phyloP scores from a whole-genome alignment of 2,797 vertebrate genomes.

The Syngnathus rostellatus region DNA sequence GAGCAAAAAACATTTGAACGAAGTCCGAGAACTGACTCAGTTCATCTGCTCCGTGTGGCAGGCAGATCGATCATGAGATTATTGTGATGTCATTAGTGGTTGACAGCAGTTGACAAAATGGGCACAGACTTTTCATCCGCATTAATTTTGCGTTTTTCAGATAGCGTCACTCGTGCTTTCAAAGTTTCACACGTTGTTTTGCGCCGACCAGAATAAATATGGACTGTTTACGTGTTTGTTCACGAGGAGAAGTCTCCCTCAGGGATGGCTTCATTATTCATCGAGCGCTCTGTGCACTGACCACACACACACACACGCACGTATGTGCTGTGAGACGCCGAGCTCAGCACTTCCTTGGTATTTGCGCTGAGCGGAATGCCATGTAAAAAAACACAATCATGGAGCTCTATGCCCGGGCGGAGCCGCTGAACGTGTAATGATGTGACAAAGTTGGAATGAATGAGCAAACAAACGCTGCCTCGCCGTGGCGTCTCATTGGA shows the following conservation, averaged over 20 bases:
- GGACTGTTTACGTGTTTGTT: slow-evolving; percentile 15
- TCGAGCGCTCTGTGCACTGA: slow-evolving; percentile 10
- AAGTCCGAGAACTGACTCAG: background rate
- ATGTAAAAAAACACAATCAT: background rate
- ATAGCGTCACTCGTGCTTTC: background rate
- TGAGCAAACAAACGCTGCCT: slow-evolving; percentile 6
- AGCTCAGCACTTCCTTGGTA: background rate
- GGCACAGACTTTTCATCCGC: no score
- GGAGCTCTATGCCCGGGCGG: background rate
- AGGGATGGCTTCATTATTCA: slow-evolving; percentile 39
- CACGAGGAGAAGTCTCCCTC: slow-evolving; percentile 14
- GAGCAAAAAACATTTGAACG: background rate
- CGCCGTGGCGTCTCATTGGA: slow-evolving; percentile 55
- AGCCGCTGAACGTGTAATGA: background rate
- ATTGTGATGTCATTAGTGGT: no score
- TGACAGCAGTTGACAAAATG: no score
- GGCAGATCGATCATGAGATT: no score
- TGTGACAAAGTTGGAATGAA: background rate
- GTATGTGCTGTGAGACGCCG: background rate
- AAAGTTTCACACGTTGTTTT: background rate
- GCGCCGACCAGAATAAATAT: slow-evolving; percentile 7
- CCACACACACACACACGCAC: background rate
- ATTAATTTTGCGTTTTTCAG: no score
- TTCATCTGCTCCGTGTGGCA: no score
- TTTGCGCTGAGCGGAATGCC: background rate